Conservation (phyloP, 2,797 vertebrate species). For the Chrysocyon brachyurus region DNA sequence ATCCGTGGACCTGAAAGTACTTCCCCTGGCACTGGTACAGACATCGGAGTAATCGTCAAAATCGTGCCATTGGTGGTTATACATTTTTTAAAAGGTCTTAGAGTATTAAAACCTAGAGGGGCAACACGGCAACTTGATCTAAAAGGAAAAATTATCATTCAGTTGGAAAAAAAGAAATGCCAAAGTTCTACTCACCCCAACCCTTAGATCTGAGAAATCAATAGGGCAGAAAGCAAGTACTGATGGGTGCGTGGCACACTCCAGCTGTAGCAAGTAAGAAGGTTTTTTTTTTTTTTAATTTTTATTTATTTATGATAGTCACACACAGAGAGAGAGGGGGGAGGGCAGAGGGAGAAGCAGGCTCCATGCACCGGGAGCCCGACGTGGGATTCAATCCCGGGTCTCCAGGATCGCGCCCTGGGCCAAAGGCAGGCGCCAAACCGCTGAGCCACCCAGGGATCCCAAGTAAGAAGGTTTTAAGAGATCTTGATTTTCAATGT, state of each 20-base stretch:
- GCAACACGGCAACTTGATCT: neutral
- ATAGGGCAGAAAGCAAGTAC: neutral
- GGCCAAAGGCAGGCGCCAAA: too few relatives aligned
- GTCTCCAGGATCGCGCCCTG: too few relatives aligned
- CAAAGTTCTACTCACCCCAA: neutral
- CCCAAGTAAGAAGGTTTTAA: neutral
- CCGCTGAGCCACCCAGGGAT: too few relatives aligned
- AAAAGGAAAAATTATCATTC: neutral
- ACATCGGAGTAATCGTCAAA: neutral
- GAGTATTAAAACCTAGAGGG: neutral
- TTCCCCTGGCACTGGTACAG: neutral
- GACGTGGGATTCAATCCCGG: too few relatives aligned
- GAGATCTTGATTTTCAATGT: neutral
- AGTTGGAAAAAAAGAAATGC: neutral
- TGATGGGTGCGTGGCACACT: neutral
- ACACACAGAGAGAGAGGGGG: too few relatives aligned
- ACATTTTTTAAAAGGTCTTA: neutral
- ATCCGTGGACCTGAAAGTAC: neutral
- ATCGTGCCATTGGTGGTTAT: neutral
- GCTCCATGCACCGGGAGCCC: too few relatives aligned
- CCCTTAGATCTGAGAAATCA: conserved; percentile 31
- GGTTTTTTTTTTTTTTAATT: neutral
- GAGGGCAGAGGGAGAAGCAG: too few relatives aligned
- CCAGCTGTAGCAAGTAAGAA: neutral
- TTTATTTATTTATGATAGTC: too few relatives aligned